Evolutionary conservation across 2,113 vertebrate genomes (phyloP), one percentile per base, ranked within the genome.

Genomic region (Colistium nudipinnis): DNA sequence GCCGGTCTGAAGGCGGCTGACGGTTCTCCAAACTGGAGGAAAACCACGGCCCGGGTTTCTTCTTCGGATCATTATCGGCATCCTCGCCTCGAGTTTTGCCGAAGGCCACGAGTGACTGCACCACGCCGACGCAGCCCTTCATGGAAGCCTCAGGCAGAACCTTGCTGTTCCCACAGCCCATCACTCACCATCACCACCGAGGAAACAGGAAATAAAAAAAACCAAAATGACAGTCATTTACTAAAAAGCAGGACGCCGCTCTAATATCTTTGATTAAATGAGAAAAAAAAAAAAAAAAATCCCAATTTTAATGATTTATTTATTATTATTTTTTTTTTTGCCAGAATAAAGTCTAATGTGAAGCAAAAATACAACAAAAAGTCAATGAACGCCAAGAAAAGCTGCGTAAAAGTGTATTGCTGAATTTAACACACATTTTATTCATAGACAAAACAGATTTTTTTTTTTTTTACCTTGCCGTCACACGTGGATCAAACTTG

Each of bases 401-500:
- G 31, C 31, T 33, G 31, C 31, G 31, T 33, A 33, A 4, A 6
- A 6, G 31, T 7, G 12, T 16, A 17, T 22, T 9, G 6, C 11
- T 20, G 17, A 1, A 16, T 45, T 67, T 0, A 24, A 25, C n/a
- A 14, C 3, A 22, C 0, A 24, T 24, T 4, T 48, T 11, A 28
- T 1, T 13, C 5, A 31, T 6, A 6, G 14, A 43, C 41, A 25
- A 6, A 6, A 20, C 4, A 9, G 8, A 19, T 17, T n/a, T 35
- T 7, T 7, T 35, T n/a, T 22, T 43, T n/a, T 43, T n/a, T 43
- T 66, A 87, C 87, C 87, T 86, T 19, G 91, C 81, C 5, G 80
- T 90, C 41, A 91, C 63, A 6, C 86, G 82, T 9, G 81, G 74
- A 39, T 90, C 88, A 86, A 90, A 91, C 80, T 64, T 90, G 35